Base-by-base conservation (phyloP, 2,888 invertebrate species). In the Acronicta aceris region DNA sequence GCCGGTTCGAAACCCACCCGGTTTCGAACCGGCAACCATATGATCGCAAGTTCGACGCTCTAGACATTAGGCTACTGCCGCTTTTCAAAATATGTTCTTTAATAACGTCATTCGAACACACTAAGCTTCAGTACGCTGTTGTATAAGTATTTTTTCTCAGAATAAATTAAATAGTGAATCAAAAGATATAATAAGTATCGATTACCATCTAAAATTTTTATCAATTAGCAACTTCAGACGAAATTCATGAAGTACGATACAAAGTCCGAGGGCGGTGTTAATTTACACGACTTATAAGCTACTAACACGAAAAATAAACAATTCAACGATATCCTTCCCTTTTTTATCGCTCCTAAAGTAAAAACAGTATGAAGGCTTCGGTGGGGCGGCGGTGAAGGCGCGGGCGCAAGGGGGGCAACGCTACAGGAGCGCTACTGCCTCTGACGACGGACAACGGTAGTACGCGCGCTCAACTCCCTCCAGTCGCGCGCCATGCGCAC, bases 291-390 rank as follows among this genome's bases (percentile, higher is more conserved):
- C 91, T 89, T 91, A 91, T 91, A 90, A 84, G 91, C 93, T 91
- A 91, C 92, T 93, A 94, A 94, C 91, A 92, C 81, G 88, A 91
- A 92, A 93, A 93, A 93, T 92, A 93, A 94, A 93, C 92, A 94
- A 93, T 86, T 77, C 84, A 81, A 81, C 82, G 87, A 91, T 92
- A 93, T 93, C 90, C 87, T 89, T 90, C 90, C 92, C 89, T 92
- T 94, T 92, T 93, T 94, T 93, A 91, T 91, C 88, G 88, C 86
- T 87, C 79, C 82, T 83, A 87, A 91, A 92, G 89, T 89, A 90
- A 91, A 89, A 92, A 91, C 88, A 77, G 82, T 85, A 83, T 86
- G 86, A 85, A 89, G 92, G 92, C 92, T 91, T 89, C 83, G 85
- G 83, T 72, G 77, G 76, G 71, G 71, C 74, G 60, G 60, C 41